Evolutionary conservation across 2,113 vertebrate genomes (phyloP).

Genomic region (Xenus cinereus): DNA sequence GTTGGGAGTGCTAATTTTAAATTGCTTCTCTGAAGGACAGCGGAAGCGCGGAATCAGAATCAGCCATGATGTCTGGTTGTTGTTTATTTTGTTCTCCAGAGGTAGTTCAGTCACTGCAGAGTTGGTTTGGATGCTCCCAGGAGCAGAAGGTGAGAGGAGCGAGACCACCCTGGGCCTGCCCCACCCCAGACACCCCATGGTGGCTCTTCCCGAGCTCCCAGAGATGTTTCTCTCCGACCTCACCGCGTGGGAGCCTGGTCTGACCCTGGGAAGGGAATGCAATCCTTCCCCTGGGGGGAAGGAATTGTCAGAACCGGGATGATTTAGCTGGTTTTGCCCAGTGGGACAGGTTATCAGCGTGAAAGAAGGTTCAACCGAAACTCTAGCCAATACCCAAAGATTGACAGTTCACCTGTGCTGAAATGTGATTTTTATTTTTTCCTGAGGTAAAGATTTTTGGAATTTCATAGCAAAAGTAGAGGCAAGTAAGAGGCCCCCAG

Average conservation of each 20-base stretch:
- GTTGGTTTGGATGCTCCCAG: neutral
- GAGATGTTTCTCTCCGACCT: neutral
- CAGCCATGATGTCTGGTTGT: rapidly evolving
- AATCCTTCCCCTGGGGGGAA: too few species aligned
- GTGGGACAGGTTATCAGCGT: neutral
- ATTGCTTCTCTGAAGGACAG: neutral
- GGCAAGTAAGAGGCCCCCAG: neutral
- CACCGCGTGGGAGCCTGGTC: neutral
- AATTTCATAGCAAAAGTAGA: neutral
- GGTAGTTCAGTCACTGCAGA: too few species aligned
- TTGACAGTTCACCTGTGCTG: neutral
- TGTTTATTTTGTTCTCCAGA: neutral
- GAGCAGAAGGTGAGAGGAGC: too few species aligned
- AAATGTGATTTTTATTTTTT: neutral
- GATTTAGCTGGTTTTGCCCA: neutral
- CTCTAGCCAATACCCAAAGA: neutral
- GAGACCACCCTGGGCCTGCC: neutral
- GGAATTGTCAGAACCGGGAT: neutral
- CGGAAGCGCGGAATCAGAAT: neutral
- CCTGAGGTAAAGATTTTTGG: neutral
- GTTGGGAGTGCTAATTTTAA: neutral
- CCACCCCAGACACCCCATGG: rapidly evolving
- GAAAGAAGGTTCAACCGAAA: neutral
- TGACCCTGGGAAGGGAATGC: neutral
- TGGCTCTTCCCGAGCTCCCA: rapidly evolving